Evolutionary conservation across 2,113 vertebrate species (phyloP), one percentile per base, ranked within the genome.

Genomic region (Petrocephalus zakoni): DNA sequence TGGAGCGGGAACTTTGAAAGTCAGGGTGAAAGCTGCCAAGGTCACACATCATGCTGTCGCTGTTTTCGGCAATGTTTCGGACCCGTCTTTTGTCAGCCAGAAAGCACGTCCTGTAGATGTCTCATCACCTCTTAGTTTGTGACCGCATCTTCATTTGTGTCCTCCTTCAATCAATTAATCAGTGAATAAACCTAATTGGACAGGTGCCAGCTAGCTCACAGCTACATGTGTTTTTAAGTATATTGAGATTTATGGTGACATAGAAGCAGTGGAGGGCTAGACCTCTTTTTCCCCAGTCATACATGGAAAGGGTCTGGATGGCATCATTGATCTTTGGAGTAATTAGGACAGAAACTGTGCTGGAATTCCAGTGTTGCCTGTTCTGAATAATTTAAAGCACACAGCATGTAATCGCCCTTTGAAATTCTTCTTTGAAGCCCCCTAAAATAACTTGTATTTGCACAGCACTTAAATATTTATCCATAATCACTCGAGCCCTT

Each of bases 391-490:
- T 94, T 94, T 94, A 95, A 90, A 92, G 94, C 93, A 94, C 91
- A 91, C 93, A 93, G 91, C 91, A 90, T 92, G 88, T 91, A 93
- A 94, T 93, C 94, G 93, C 93, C 92, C 93, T 95, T 94, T 96
- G 94, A 93, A 88, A 93, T 96, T 94, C 93, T 91, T 88, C 94
- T 92, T 93, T 90, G 94, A 95, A 93, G 90, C 92, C 91, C 90
- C 90, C 88, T 88, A 90, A 94, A 94, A 93, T 85, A 93, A 91
- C 93, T 94, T 93, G 91, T 95, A 93, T 94, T 94, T 94, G 91
- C 90, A 90, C 91, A 93, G 93, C 92, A 91, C 93, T 96, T 92
- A 95, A 94, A 94, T 95, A 95, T 96, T 95, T 93, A 93, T 93
- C 91, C 91, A 37, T 92, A 94, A 94, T 96, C 94, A 96, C 93